Evolutionary conservation across 2,113 vertebrate genomes (phyloP).

Genomic region (Potamarius usumacintae): DNA sequence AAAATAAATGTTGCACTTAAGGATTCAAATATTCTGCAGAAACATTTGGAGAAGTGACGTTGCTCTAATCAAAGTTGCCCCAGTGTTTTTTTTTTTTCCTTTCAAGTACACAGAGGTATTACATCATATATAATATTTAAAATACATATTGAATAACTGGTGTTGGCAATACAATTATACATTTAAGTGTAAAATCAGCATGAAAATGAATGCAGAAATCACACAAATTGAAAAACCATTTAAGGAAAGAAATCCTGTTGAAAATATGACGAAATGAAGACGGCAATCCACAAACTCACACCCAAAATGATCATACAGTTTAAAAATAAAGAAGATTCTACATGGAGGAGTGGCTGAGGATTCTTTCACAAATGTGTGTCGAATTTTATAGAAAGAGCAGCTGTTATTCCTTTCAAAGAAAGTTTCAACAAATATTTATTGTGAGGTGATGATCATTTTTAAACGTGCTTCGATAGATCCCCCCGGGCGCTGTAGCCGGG

Average conservation of each 20-base stretch:
- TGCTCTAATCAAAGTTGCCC: neutral
- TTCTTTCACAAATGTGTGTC: no score
- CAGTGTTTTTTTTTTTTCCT: neutral
- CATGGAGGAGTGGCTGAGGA: neutral
- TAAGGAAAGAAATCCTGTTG: neutral
- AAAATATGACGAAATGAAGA: neutral
- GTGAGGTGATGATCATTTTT: neutral
- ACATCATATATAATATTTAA: neutral
- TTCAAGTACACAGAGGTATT: neutral
- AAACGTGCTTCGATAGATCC: neutral
- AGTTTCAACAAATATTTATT: neutral
- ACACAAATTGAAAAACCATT: neutral
- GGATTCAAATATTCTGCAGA: neutral
- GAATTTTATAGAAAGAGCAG: neutral
- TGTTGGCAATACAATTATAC: neutral
- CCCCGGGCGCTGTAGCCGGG: no score
- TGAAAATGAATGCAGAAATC: neutral
- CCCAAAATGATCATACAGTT: neutral
- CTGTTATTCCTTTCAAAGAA: neutral
- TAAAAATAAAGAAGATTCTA: neutral
- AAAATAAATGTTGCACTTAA: neutral
- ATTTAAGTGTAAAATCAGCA: neutral
- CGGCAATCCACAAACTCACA: neutral
- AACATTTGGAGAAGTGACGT: neutral
- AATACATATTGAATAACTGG: neutral